Conservation (phyloP, 2,888 invertebrate genomes). For the Noctuana brunneofusca region DNA sequence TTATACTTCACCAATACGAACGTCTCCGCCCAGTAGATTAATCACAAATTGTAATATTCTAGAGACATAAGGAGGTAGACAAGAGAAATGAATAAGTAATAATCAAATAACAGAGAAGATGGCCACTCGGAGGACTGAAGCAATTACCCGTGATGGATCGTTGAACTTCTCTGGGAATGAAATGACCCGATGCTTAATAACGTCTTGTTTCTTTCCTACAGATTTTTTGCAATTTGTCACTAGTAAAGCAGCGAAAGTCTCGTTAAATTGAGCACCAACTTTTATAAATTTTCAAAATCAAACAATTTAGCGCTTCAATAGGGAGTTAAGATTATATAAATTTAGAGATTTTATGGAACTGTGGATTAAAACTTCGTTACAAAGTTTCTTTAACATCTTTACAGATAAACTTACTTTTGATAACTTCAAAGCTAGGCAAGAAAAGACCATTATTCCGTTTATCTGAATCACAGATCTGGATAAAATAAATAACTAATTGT, state of each 20-base stretch:
- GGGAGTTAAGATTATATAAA: conserved; percentile 19
- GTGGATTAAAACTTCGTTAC: conserved; percentile 4
- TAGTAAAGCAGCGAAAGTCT: conserved; percentile 21
- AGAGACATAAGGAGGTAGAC: conserved; percentile 31
- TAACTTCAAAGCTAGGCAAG: no score
- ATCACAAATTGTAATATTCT: conserved; percentile 32
- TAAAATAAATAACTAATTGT: no score
- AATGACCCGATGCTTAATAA: conserved; percentile 70
- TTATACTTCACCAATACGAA: neutral
- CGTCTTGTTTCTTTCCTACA: conserved; percentile 63
- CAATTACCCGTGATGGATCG: conserved; percentile 76
- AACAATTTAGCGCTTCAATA: conserved; percentile 25
- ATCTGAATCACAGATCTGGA: no score
- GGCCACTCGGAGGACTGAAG: conserved; percentile 60
- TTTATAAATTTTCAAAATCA: conserved; percentile 23
- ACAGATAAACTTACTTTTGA: no score
- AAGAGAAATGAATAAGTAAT: conserved; percentile 53
- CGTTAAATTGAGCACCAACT: conserved; percentile 24
- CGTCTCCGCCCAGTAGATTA: conserved; percentile 18
- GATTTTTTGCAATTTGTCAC: conserved; percentile 64
- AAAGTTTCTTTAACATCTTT: neutral
- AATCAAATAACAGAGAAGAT: conserved; percentile 63
- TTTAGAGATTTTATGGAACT: conserved; percentile 18
- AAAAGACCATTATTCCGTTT: no score
- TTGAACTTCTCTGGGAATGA: conserved; percentile 61